Evolutionary conservation across 1,140 invertebrate genomes (phyloP), one percentile per base, ranked within the genome.

Genomic region (Globodera ellingtonae): DNA sequence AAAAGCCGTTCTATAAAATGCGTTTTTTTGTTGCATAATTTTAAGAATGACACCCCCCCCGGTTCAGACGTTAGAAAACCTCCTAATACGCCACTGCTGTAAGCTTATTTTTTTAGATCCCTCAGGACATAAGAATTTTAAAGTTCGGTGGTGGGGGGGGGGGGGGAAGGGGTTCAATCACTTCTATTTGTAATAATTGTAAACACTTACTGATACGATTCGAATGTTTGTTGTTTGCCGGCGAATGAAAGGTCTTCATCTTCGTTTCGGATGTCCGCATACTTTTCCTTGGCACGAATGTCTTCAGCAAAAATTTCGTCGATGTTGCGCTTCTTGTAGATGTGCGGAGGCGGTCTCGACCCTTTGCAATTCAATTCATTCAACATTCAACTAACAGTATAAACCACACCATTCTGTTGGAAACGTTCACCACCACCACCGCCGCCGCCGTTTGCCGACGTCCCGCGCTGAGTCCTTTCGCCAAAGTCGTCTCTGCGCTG

Each of bases 231-330:
- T 21, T 69, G 35, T 21, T 66, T 13, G 24, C 81, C 80, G n/a
- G 50, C 81, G 46, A 82, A 50, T 21, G 46, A 35, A 8, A 80
- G 21, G 13, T 82, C 73, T 48, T 82, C 81, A 48, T 82, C 81
- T 44, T 82, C 81, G 24, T 79, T 56, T 15, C 79, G 69, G 56
- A 82, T 82, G 18, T 35, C 24, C 4, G n/a, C 66, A 21, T 82
- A 82, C 0, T 78, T 56, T 13, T 82, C 81, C 5, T 46, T 56
- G 10, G 44, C 24, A 9, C 50, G 66, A 24, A 24, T 35, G 69
- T 82, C 81, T 4, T 82, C 81, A 9, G 50, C 82, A 21, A 81
- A 83, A 79, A 82, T 79, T 6, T 79, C 71, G 6, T 83, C 82
- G 44, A 82, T 62, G 13, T 13, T 6, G 6, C 56, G 10, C 18